phyloP scores from a whole-genome alignment of 2,888 invertebrate species.

The Hoplodrina blanda region DNA sequence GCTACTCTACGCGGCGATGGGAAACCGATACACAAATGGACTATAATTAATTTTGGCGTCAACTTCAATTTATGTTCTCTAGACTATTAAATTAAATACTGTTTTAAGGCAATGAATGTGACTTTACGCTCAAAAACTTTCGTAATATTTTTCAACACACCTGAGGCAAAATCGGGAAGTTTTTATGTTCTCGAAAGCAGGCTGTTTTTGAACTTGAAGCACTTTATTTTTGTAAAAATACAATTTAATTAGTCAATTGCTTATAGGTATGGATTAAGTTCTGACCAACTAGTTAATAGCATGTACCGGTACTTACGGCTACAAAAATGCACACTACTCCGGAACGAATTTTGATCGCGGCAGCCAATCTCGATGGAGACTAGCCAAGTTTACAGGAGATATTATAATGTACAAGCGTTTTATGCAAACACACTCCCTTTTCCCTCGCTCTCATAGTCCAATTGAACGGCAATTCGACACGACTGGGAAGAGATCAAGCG shows the following conservation, averaged over 20 bases:
- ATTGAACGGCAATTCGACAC: too few species aligned
- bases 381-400: too few species aligned
- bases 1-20: constrained; percentile 36
- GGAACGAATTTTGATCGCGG: too few species aligned
- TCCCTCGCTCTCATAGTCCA: too few species aligned
- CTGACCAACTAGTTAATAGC: background rate
- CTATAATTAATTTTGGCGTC: constrained; percentile 57
- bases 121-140: background rate
- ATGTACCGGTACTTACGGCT: background rate
- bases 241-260: too few species aligned
- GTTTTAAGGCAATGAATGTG: background rate
- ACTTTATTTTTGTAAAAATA: background rate
- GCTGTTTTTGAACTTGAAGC: background rate
- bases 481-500: too few species aligned
- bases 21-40: constrained; percentile 60
- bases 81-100: background rate
- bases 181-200: background rate
- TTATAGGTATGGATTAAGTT: too few species aligned
- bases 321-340: background rate
- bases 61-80: constrained; percentile 29
- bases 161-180: background rate
- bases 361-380: too few species aligned
- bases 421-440: too few species aligned
- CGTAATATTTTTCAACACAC: background rate
- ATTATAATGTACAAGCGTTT: too few species aligned